These are phyloP conservation scores for Crossaster papposus DNA, from an alignment of 53 echinoderm and acorn worm species.

Conservation along the genomic window DNA sequence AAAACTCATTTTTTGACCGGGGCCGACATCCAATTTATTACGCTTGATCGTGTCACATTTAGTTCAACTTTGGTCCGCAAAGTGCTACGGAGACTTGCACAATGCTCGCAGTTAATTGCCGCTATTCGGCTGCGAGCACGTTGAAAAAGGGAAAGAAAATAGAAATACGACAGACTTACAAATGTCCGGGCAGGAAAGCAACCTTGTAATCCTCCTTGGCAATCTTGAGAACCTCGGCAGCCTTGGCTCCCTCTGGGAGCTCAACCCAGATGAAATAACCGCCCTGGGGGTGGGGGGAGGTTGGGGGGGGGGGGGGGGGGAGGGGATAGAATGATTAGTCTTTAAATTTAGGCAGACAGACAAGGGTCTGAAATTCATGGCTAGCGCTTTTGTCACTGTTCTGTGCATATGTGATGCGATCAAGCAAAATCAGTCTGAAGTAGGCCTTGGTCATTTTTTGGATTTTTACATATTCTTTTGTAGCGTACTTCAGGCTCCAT, in stretches of 20 bases:
- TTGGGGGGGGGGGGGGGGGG: too few species aligned
- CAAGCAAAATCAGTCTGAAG: too few species aligned
- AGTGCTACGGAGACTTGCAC: neutral
- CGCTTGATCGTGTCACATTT: too few species aligned
- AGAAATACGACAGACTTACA: neutral
- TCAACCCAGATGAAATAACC: slow-evolving; percentile 91
- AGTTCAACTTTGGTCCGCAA: neutral
- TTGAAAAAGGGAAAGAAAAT: neutral
- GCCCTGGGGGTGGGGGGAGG: slow-evolving; percentile 44
- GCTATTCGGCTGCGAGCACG: neutral
- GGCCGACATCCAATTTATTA: too few species aligned
- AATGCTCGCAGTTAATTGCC: neutral
- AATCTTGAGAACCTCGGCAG: slow-evolving; percentile 45
- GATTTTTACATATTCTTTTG: too few species aligned
- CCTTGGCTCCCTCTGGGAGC: slow-evolving; percentile 70
- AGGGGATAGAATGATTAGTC: neutral
- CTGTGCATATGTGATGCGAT: too few species aligned
- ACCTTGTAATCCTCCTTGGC: slow-evolving; percentile 71
- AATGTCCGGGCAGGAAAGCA: slow-evolving; percentile 63
- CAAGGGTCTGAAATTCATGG: neutral
- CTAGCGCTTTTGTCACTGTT: too few species aligned
- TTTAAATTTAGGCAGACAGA: neutral
- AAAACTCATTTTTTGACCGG: too few species aligned
- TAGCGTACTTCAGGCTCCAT: too few species aligned
- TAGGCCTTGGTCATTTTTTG: too few species aligned